Percentiles rank a stretch among this genome's conserved stretches.
Conservation (phyloP, 2,797 vertebrate species). For the Menidia menidia region DNA sequence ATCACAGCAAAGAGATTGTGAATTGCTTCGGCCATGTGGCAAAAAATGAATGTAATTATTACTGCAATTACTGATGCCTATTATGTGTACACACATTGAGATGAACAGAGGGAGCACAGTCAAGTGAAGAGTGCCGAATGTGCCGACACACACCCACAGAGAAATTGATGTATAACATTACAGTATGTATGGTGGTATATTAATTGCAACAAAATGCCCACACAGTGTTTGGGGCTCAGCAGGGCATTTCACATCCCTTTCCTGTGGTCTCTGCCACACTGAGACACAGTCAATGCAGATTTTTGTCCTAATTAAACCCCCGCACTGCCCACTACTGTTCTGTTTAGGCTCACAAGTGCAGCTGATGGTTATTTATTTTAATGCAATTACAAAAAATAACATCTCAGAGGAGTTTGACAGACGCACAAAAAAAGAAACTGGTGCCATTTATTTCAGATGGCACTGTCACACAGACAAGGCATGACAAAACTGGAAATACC, state of each 20-base stretch:
- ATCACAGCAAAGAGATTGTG: conserved; percentile 32
- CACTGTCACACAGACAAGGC: conserved; percentile 19
- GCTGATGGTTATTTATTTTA: conserved; percentile 59
- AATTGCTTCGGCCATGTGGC: conserved; percentile 45
- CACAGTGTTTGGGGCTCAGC: conserved; percentile 54
- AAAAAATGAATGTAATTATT: conserved; percentile 60
- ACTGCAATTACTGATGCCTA: conserved; percentile 53
- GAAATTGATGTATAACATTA: conserved; percentile 45
- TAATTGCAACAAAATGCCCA: conserved; percentile 58
- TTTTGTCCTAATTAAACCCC: conserved; percentile 69
- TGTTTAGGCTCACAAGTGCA: conserved; percentile 48
- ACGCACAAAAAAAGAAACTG: neutral
- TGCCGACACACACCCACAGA: conserved; percentile 44
- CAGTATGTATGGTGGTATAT: conserved; percentile 25
- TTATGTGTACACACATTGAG: conserved; percentile 39
- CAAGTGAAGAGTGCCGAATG: conserved; percentile 22
- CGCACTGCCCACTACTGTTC: conserved; percentile 59
- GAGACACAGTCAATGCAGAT: conserved; percentile 53
- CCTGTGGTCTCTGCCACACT: conserved; percentile 44
- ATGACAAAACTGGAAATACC: conserved; percentile 60
- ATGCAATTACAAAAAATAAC: conserved; percentile 34
- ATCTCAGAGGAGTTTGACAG: conserved; percentile 26
- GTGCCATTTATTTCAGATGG: conserved; percentile 46
- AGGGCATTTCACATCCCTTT: conserved; percentile 63
- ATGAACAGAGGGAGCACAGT: conserved; percentile 16